Evolutionary conservation across 2,888 invertebrate genomes (phyloP), one percentile per base, ranked within the genome.

Genomic region (Cheilosia vulpina): DNA sequence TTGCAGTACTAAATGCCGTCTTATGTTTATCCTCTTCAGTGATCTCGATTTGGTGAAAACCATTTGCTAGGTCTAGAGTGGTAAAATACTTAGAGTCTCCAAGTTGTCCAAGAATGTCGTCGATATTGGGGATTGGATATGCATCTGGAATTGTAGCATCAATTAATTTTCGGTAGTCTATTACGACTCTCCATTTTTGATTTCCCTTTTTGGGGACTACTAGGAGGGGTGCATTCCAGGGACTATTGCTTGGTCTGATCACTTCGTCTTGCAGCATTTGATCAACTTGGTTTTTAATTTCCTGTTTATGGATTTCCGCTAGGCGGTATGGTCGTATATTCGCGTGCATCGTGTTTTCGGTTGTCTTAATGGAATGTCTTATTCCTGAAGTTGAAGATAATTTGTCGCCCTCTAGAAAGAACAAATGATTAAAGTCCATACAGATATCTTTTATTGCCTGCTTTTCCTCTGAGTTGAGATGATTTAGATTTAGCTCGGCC

Each of bases 111-210:
- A 65, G 19, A 52, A 66, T 52, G 31, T 52, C 34, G 11, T 66
- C 52, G 13, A 53, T 66, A 38, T 34, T 66, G 2, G 19, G 38
- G 17, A 50, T 21, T 13, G 66, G 50, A n/a, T 34, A 69, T 52
- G 27, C 13, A 17, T 57, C 69, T 11, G 45, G 17, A 17, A 69
- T 69, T 15, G 57, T 69, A 4, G 31, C 43, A 9, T 55, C 43
- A n/a, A n/a, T n/a, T n/a, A n/a, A n/a, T n/a, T n/a, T 69, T 69
- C n/a, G 58, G 13, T 24, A 52, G 47, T 66, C 38, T 15, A 66
- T 19, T 11, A 66, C 66, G 15, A 66, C 38, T n/a, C 45, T 34
- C 69, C 69, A 69, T 34, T 57, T 69, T 21, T 58, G 41, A 15
- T 55, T 17, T 55, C 57, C 57, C 17, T 45, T 62, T n/a, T 62